Base-by-base conservation (phyloP, 1,140 invertebrate genomes). In the Brachionus asplanchnoidis region DNA sequence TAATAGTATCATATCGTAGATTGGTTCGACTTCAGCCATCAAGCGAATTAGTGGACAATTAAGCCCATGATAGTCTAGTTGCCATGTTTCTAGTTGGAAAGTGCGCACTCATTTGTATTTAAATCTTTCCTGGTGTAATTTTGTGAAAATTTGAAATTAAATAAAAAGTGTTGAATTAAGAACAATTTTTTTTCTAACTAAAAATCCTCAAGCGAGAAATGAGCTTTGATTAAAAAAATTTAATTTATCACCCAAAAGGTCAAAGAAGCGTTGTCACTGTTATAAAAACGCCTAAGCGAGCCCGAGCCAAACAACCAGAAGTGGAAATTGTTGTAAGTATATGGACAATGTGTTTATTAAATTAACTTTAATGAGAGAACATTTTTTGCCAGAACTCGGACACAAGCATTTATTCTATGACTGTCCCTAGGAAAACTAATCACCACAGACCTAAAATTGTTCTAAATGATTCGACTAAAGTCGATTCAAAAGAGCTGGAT, bases 1-100 rank as follows among this genome's bases (percentile, higher is more conserved):
- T 3, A 50, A 77, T 77, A 77, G 73, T 77, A 14, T 12, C 42
- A 77, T 77, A 77, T 77, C 73, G 46, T 77, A 77, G 50, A 77
- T 77, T 77, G 73, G 44, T 77, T 77, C 73, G 73, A 77, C 46
- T 77, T 11, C 40, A 77, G 46, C 42, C 73, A 77, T 50, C 73
- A 75, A 75, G 46, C 28, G 40, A 23, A 50, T 8, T 50, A 50
- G 44, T 8, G 42, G 26, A 75, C 40, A 77, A 77, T 12, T 50
- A 50, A 50, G 17, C 73, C 12, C 40, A 50, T 46, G 20, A 50
- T 26, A 50, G 42, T 50, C 12, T 50, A 36, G 42, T 77, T 26
- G 42, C 7, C 46, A 77, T 32, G 42, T 77, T 77, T 77, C 7
- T 46, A 50, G 26, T 6, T 77, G 12, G 17, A 50, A 23, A 40